Conservation (phyloP, 1,140 invertebrate species). For the Belonocnema kinseyi region DNA sequence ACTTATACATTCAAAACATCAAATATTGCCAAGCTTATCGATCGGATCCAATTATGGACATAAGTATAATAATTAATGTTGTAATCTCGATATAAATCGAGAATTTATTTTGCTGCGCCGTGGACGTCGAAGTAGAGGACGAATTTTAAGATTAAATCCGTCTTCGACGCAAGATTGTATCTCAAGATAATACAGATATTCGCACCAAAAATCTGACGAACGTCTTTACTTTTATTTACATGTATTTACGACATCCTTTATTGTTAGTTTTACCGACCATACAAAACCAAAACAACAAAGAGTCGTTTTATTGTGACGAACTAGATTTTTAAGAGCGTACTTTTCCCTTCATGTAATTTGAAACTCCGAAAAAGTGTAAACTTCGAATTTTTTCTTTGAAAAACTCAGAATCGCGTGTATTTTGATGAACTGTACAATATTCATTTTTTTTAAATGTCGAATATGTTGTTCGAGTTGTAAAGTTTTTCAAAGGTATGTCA, state of each 20-base stretch:
- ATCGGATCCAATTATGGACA: background rate
- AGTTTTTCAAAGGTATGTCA: background rate
- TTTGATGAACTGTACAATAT: background rate
- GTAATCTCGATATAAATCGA: constrained; percentile 30
- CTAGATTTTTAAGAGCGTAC: background rate
- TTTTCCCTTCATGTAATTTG: background rate
- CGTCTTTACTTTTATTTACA: constrained; percentile 68
- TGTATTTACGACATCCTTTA: constrained; percentile 66
- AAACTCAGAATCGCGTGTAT: background rate
- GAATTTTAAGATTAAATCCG: constrained; percentile 33
- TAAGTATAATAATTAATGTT: constrained; percentile 35
- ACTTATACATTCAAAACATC: too few relatives aligned
- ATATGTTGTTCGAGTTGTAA: background rate
- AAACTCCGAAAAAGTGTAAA: constrained; percentile 16
- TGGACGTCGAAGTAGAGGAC: background rate
- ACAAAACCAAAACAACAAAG: background rate
- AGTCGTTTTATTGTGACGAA: background rate
- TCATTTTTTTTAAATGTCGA: background rate
- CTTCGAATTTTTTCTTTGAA: background rate
- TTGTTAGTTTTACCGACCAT: constrained; percentile 50
- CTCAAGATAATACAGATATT: constrained; percentile 67
- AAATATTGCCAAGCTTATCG: too few relatives aligned
- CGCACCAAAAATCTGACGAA: constrained; percentile 65
- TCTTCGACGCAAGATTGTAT: constrained; percentile 64
- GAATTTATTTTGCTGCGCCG: constrained; percentile 19